A percentile compares a stretch with the other conserved stretches of the same genome.
Evolutionary conservation across 2,888 invertebrate genomes (phyloP).

Genomic region (Anagyrus pseudococci): DNA sequence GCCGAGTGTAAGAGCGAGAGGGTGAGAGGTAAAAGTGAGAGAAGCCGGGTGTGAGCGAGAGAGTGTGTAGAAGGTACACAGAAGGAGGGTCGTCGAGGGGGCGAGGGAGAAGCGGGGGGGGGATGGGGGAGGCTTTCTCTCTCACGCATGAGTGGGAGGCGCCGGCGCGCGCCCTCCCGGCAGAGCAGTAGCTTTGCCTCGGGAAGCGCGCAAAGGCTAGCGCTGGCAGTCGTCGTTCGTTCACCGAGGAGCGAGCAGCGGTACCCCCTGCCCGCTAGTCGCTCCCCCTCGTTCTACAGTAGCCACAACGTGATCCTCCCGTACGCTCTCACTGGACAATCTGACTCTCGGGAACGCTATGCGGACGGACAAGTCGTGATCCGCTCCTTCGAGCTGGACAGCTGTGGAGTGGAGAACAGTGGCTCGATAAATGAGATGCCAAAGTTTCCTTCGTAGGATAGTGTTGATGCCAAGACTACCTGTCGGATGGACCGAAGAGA

Average conservation of each 20-base stretch:
- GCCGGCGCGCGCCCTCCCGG: slow-evolving; percentile 35
- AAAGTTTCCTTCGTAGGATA: no score
- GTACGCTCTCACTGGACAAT: neutral
- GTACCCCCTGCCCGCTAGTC: slow-evolving; percentile 20
- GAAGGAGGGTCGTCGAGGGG: no score
- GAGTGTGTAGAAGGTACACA: no score
- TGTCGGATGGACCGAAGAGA: no score
- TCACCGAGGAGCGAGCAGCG: slow-evolving; percentile 54
- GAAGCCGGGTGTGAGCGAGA: no score
- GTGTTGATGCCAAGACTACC: no score
- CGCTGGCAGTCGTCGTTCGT: slow-evolving; percentile 59
- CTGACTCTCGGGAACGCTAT: neutral
- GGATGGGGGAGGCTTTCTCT: neutral
- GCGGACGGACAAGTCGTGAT: neutral
- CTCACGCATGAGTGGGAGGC: neutral
- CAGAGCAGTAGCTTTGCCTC: slow-evolving; percentile 50
- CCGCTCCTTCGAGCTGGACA: neutral
- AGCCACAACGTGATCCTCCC: no score
- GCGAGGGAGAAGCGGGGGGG: no score
- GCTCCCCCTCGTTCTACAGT: slow-evolving; percentile 2
- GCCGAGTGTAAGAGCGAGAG: no score
- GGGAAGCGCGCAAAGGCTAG: slow-evolving; percentile 49
- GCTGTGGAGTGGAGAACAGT: neutral
- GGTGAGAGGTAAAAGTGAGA: no score
- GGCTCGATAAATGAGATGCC: neutral